A percentile compares a stretch with the other conserved stretches of the same genome.
Evolutionary conservation across 2,888 invertebrate genomes (phyloP).

Genomic region (Campopleginae sp.): DNA sequence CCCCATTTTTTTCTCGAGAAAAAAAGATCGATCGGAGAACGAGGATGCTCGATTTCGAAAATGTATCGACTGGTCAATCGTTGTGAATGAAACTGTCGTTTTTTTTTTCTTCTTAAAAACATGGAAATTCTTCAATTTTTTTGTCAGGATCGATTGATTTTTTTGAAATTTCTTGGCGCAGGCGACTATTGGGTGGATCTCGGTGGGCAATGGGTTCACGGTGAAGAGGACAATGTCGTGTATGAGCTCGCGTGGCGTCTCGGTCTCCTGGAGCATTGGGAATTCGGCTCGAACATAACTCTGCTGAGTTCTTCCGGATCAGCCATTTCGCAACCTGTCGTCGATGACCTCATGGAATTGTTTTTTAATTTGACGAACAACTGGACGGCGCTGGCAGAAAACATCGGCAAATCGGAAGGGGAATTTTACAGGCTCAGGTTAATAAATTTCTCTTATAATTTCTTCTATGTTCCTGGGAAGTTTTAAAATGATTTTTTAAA

Average conservation of each 20-base stretch:
- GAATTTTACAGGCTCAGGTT: slow-evolving; percentile 65
- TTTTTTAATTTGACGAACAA: slow-evolving; percentile 13
- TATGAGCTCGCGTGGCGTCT: slow-evolving; percentile 75
- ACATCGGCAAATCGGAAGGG: slow-evolving; percentile 52
- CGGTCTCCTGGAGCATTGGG: slow-evolving; percentile 58
- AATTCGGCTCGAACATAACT: background rate
- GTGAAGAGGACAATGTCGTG: slow-evolving; percentile 74
- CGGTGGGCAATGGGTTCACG: slow-evolving; percentile 79
- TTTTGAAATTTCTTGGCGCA: slow-evolving; percentile 43
- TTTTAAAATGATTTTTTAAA: background rate
- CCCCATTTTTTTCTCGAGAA: background rate
- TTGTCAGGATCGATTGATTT: too few relatives aligned
- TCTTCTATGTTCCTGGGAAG: background rate
- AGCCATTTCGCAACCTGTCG: slow-evolving; percentile 16
- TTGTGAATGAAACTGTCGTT: background rate
- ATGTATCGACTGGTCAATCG: background rate
- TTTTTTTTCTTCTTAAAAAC: too few relatives aligned
- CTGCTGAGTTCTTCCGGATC: slow-evolving; percentile 54
- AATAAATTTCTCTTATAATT: background rate
- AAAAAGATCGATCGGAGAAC: background rate
- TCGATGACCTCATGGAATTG: background rate
- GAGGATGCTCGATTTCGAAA: background rate
- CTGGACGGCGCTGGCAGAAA: slow-evolving; percentile 20
- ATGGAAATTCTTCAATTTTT: too few relatives aligned
- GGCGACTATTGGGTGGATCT: slow-evolving; percentile 75